Base-by-base conservation (phyloP, 2,888 invertebrate genomes). In the Margaritifera margaritifera region DNA sequence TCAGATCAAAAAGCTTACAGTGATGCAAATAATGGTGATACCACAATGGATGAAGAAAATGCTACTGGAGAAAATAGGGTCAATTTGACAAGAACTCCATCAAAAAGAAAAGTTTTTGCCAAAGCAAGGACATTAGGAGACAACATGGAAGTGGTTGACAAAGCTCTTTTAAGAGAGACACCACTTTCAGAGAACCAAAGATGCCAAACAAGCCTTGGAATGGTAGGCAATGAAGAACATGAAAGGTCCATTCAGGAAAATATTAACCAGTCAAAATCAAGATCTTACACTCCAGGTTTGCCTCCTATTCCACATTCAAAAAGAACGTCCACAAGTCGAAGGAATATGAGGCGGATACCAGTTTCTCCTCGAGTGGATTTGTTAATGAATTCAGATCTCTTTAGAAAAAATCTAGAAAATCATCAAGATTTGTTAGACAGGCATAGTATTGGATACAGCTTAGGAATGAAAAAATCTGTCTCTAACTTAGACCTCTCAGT, bases 361-460 rank as follows among this genome's bases (percentile, higher is more conserved):
- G 71, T 79, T 11, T 78, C 80, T n/a, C 75, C 83, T 15, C 68
- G 83, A 55, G 83, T 84, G 6, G 82, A 82, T 61, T 56, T 80
- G n/a, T 71, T 83, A 53, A 63, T 84, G 62, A 83, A 78, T 60
- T 80, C 79, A 42, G 75, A 78, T 24, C 61, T 84, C 22, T 84
- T 84, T 64, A 79, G 75, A 68, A 84, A 84, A 68, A 80, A 84
- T 78, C 69, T 84, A 61, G 62, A 71, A 52, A 80, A 77, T 53
- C 80, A 82, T 72, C 75, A 79, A 27, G 70, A 78, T 63, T 61
- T 81, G 27, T 60, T 84, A 22, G 57, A 64, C 5, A 74, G 56
- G 55, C 77, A 74, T 55, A 77, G 71, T 8, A 66, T 65, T 62
- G 62, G 63, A 4, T 71, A 71, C 59, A 77, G 61, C 56, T 75